Evolutionary conservation across 1,140 invertebrate species (phyloP).

Genomic region (Saccostrea cuccullata): DNA sequence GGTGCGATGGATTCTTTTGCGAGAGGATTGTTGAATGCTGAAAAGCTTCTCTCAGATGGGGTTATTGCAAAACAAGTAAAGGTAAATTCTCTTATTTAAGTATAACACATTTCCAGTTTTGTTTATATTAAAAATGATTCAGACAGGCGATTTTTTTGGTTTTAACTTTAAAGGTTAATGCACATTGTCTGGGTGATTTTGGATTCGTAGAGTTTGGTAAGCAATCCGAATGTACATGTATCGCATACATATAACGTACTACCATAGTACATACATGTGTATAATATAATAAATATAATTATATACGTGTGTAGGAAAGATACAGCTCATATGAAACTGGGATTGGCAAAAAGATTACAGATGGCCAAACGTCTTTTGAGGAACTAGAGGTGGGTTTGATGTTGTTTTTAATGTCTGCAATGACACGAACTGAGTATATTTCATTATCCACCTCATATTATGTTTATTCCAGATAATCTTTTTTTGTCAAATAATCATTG

Average conservation of each 20-base stretch:
- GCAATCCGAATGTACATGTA: no score
- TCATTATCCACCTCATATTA: no score
- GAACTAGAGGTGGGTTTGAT: slow-evolving; percentile 78
- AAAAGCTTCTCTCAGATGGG: slow-evolving; percentile 79
- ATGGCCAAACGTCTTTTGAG: slow-evolving; percentile 81
- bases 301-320: slow-evolving; percentile 75
- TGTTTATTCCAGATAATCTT: neutral
- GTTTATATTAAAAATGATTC: no score
- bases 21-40: slow-evolving; percentile 80
- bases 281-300: neutral
- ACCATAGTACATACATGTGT: no score
- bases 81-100: slow-evolving; percentile 51
- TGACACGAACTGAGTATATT: no score
- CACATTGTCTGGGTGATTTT: no score
- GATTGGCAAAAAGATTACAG: slow-evolving; percentile 81
- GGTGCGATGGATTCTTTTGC: slow-evolving; percentile 83
- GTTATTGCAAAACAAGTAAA: slow-evolving; percentile 70
- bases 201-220: no score
- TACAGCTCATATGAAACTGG: slow-evolving; percentile 82
- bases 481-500: neutral
- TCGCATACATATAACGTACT: no score
- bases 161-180: no score
- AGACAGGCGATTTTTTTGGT: no score
- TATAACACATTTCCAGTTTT: no score
- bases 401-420: no score